phyloP scores from a whole-genome alignment of 2,113 vertebrate genomes.

The Sardina pilchardus region DNA sequence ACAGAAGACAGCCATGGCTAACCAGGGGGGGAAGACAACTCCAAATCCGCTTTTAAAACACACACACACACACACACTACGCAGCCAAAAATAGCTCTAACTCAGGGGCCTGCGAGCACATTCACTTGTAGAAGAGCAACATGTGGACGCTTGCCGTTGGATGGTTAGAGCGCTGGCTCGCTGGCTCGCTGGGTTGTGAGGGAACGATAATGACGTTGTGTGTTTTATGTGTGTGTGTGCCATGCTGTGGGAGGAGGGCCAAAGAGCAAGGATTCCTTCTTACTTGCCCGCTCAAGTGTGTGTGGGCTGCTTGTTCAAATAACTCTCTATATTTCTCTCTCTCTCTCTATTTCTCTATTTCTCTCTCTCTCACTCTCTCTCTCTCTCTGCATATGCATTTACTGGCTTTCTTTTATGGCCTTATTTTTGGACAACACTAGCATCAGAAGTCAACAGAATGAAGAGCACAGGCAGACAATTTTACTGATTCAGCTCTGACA shows the following conservation, averaged over 20 bases:
- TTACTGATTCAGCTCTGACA: neutral
- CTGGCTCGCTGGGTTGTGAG: neutral
- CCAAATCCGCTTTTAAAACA: neutral
- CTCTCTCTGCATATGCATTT: neutral
- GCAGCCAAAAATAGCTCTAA: neutral
- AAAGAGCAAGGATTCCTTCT: constrained; percentile 6
- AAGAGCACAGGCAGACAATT: neutral
- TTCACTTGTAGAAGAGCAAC: neutral
- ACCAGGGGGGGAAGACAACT: neutral
- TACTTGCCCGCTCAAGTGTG: constrained; percentile 1
- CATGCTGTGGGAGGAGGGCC: neutral
- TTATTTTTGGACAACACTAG: neutral
- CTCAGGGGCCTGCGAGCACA: neutral
- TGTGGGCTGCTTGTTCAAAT: constrained; percentile 6
- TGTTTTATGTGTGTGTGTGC: neutral
- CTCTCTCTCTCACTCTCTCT: no score
- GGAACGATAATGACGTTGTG: constrained; percentile 5
- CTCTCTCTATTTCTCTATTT: neutral
- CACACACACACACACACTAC: neutral
- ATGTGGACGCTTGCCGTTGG: neutral
- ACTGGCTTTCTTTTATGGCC: neutral
- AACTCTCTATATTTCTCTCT: neutral
- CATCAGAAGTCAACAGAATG: neutral
- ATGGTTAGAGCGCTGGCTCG: neutral
- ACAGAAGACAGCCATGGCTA: no score